Percentiles rank a stretch among this genome's conserved stretches.
Conservation (phyloP, 2,797 vertebrate species). For the Phrynocephalus forsythii region DNA sequence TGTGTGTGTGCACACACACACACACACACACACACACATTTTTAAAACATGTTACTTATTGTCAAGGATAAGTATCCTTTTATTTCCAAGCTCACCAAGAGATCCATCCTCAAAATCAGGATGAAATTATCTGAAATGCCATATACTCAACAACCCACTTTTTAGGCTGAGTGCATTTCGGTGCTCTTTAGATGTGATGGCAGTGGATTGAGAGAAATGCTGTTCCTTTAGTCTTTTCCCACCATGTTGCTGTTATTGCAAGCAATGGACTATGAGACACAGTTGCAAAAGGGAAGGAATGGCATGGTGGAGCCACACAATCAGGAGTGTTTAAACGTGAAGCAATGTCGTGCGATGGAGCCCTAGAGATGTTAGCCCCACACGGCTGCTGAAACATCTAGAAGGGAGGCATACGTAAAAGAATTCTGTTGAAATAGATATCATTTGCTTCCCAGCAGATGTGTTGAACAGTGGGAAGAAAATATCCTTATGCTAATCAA, state of each 20-base stretch:
- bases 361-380: neutral
- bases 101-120: slow-evolving; percentile 6
- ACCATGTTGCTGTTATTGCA: neutral
- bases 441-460: neutral
- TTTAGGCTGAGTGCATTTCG: neutral
- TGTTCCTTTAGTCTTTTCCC: neutral
- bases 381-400: neutral
- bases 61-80: neutral
- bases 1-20: too few relatives aligned
- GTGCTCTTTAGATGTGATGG: neutral
- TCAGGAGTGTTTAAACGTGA: neutral
- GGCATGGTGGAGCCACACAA: neutral
- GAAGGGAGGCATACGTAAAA: neutral
- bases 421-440: neutral
- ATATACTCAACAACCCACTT: neutral
- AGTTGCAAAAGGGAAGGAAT: neutral
- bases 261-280: neutral
- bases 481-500: neutral
- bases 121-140: slow-evolving; percentile 1
- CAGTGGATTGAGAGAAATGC: neutral
- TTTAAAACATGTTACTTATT: too few relatives aligned
- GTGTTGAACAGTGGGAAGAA: neutral
- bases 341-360: neutral
- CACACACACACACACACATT: too few relatives aligned
- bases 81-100: neutral